Conservation (phyloP, 2,797 vertebrate genomes). For the Sebastes taczanowskii region DNA sequence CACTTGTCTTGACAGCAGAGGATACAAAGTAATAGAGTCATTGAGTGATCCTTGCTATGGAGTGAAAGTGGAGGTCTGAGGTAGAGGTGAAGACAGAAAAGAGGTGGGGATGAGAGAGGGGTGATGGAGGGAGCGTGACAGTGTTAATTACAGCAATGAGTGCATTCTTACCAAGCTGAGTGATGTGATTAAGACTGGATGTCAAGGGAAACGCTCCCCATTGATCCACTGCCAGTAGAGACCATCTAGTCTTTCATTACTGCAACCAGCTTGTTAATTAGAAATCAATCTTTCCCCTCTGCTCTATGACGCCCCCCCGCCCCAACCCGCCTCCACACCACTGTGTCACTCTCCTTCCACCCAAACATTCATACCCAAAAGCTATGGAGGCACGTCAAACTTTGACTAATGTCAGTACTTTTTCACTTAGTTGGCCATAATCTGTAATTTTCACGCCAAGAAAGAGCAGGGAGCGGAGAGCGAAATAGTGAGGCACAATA, state of each 20-base stretch:
- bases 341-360: constrained; percentile 40
- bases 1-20: not conserved
- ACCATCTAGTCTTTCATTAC: constrained; percentile 76
- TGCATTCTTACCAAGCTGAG: constrained; percentile 56
- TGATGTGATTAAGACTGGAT: constrained; percentile 72
- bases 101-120: constrained; percentile 6
- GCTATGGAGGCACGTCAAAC: constrained; percentile 41
- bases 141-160: constrained; percentile 66
- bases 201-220: constrained; percentile 68
- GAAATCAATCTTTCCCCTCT: constrained; percentile 72
- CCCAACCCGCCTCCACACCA: constrained; percentile 1
- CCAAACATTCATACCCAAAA: constrained; percentile 56
- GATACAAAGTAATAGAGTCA: not conserved
- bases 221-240: constrained; percentile 71
- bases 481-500: constrained; percentile 41
- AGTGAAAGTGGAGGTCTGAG: constrained; percentile 35
- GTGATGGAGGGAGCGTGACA: constrained; percentile 28
- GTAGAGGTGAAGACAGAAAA: constrained; percentile 23
- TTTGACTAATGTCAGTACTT: constrained; percentile 63
- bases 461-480: constrained; percentile 50
- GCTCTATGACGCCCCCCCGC: constrained; percentile 11
- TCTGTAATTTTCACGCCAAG: constrained; percentile 58
- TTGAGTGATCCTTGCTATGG: not conserved
- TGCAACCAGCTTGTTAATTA: constrained; percentile 75
- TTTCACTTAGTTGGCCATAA: constrained; percentile 64